These are phyloP conservation scores for Smutsia gigantea DNA, from an alignment of 2,797 vertebrate species.

Conservation along the genomic window DNA sequence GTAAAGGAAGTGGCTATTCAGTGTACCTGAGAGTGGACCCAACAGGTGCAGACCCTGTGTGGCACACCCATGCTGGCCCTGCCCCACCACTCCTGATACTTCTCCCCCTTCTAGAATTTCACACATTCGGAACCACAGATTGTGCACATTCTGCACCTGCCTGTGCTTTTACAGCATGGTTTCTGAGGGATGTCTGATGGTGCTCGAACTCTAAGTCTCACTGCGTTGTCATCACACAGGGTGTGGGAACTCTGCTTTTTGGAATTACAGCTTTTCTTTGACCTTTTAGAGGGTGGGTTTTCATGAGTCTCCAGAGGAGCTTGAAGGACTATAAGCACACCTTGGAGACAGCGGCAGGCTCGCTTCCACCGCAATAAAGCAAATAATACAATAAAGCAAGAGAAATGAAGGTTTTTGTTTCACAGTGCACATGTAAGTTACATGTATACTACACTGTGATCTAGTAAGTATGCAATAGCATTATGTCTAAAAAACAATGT, in stretches of 20 bases:
- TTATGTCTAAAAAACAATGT: no score
- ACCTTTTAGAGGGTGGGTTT: not conserved
- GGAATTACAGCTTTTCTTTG: not conserved
- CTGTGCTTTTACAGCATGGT: not conserved
- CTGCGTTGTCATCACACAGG: fast-evolving
- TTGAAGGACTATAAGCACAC: not conserved
- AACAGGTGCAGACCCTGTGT: not conserved
- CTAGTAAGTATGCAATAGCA: no score
- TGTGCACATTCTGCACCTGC: fast-evolving
- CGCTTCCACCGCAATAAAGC: no score
- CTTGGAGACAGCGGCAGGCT: no score
- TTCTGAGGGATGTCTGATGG: not conserved
- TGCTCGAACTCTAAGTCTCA: not conserved
- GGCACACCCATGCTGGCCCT: not conserved
- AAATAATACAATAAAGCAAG: no score
- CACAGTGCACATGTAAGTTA: no score
- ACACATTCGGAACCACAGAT: fast-evolving
- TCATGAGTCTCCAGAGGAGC: not conserved
- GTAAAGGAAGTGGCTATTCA: fast-evolving
- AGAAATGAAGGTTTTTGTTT: no score
- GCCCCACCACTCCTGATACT: fast-evolving
- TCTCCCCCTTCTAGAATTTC: not conserved
- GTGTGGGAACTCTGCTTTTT: not conserved
- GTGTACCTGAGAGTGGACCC: no score
- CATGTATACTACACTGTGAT: no score